phyloP scores from a whole-genome alignment of 1,140 invertebrate genomes.

The Bombus vancouverensis region DNA sequence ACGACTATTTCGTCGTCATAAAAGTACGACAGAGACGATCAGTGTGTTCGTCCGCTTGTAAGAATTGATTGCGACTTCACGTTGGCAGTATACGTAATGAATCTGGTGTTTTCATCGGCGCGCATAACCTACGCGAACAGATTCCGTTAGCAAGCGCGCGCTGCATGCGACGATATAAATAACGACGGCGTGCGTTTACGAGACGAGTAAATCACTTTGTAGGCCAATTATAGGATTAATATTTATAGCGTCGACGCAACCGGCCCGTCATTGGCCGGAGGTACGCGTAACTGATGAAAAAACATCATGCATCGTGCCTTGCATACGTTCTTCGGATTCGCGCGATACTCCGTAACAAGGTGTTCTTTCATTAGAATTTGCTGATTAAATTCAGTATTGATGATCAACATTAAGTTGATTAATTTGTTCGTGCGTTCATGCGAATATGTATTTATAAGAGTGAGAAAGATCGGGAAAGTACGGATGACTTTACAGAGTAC shows the following conservation, averaged over 20 bases:
- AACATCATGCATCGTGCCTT: slow-evolving; percentile 8
- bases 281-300: slow-evolving; percentile 34
- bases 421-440: background rate
- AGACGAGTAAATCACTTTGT: slow-evolving; percentile 75
- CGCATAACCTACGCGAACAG: slow-evolving; percentile 26
- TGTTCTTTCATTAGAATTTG: background rate
- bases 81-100: background rate
- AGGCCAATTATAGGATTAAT: slow-evolving; percentile 79
- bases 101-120: slow-evolving; percentile 6
- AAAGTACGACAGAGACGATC: background rate
- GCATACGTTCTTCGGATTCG: background rate
- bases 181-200: slow-evolving; percentile 71
- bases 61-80: background rate
- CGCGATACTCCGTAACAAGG: background rate
- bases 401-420: background rate
- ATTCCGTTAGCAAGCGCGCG: slow-evolving; percentile 49
- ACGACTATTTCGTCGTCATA: background rate
- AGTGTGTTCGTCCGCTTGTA: background rate
- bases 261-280: slow-evolving; percentile 16
- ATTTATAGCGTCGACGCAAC: slow-evolving; percentile 71
- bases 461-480: background rate
- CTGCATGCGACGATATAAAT: slow-evolving; percentile 69
- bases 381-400: background rate
- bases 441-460: background rate
- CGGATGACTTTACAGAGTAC: background rate